These are phyloP conservation scores for Cetoscarus ocellatus DNA, from an alignment of 2,797 vertebrate genomes.

Conservation along the genomic window DNA sequence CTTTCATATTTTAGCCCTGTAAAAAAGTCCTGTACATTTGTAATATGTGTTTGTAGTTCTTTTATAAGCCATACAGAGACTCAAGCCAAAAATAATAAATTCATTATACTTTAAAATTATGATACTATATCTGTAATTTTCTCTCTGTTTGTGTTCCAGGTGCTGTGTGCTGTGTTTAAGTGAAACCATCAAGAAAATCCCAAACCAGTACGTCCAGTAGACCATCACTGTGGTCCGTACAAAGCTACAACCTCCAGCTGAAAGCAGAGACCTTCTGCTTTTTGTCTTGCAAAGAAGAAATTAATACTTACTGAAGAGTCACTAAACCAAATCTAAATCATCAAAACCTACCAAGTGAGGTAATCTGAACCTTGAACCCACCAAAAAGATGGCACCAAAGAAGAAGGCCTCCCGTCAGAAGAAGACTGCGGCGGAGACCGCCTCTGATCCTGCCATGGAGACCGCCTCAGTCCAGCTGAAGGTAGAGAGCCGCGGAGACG, in stretches of 20 bases:
- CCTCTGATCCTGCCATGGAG: constrained; percentile 48
- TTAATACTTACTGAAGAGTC: not conserved
- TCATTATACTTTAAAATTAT: too few relatives aligned
- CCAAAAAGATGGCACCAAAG: constrained; percentile 84
- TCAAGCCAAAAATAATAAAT: too few relatives aligned
- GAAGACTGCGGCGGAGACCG: constrained; percentile 66
- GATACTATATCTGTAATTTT: not conserved
- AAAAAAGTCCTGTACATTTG: too few relatives aligned
- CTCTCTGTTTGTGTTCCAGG: constrained; percentile 59
- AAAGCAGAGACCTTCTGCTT: not conserved
- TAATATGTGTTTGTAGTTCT: too few relatives aligned
- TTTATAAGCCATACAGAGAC: too few relatives aligned
- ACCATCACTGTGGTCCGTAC: constrained; percentile 12
- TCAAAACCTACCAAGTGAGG: not conserved
- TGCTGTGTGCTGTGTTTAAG: constrained; percentile 73
- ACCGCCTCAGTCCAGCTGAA: constrained; percentile 42
- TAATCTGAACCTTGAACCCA: not conserved
- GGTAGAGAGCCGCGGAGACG: constrained; percentile 68
- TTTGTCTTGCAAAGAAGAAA: not conserved
- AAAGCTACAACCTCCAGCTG: not conserved
- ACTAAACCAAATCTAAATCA: not conserved
- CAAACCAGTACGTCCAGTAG: constrained; percentile 20
- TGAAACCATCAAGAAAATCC: constrained; percentile 33
- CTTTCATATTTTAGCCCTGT: too few relatives aligned
- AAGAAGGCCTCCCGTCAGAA: constrained; percentile 84